Base-by-base conservation (phyloP, 2,113 vertebrate species). In the Nematolebias whitei region DNA sequence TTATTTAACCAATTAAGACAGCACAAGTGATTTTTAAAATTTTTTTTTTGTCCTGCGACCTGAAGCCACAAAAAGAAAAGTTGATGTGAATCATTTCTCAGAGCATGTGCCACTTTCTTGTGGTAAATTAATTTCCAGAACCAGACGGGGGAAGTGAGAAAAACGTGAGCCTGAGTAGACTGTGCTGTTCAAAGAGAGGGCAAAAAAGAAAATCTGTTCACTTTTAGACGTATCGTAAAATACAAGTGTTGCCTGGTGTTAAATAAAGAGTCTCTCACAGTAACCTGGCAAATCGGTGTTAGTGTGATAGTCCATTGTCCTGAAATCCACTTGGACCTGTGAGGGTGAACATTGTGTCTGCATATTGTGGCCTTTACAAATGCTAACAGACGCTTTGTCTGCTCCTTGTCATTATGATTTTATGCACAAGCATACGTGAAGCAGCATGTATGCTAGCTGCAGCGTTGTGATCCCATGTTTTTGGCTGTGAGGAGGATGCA, bases 371-470 rank as follows among this genome's bases (percentile, higher is more conserved):
- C 49, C 19, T 73, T 61, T 8, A 1, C 45, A 65, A 54, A 74
- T 12, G 61, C 62, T 24, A 55, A 56, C 24, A 49, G 35, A 79
- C 75, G 72, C 82, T 81, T 82, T 86, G 78, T 87, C 55, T 48
- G 68, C n/a, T 53, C 41, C 77, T 71, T 71, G 80, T 85, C 84
- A 77, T 60, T 71, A 59, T 76, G 74, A 91, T 87, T 77, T 80
- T 84, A 75, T 79, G 74, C 83, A 60, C 73, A 75, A 51, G 74
- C 82, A 82, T 89, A 84, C 66, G 63, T 87, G 85, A 62, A 72
- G 74, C 79, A 68, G 80, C 15, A 60, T 63, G 61, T 74, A 72
- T 57, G 71, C 65, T 60, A 72, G 76, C 68, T 43, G 5, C 55
- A 45, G 74, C 70, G 71, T 78, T 85, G 81, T 79, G 74, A 71